Evolutionary conservation across 2,888 invertebrate genomes (phyloP), one percentile per base, ranked within the genome.

Genomic region (Thera britannica): DNA sequence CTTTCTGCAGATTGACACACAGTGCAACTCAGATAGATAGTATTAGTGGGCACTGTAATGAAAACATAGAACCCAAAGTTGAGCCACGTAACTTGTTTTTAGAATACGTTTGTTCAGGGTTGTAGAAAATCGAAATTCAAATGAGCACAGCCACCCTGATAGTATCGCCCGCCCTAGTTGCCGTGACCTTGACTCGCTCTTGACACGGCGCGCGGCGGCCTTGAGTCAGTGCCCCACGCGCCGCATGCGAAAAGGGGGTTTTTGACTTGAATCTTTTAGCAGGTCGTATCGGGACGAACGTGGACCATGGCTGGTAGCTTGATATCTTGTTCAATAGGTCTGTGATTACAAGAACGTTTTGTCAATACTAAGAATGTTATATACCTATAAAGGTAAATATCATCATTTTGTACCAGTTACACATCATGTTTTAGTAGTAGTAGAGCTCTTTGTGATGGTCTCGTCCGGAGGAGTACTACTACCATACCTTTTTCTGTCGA

Each of bases 151-250:
- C 64, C 52, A 57, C 61, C 60, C 64, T 68, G 64, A 68, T 65
- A 52, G 64, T 68, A 73, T 71, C 71, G 68, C 61, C 48, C 54
- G 58, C 65, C 70, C 60, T 64, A 62, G 62, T 72, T 60, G 59
- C 12, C 62, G 3, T 44, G 68, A 63, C 73, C 72, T 70, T 70
- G 72, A 67, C 74, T 69, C 49, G 72, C 57, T 65, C 74, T 74
- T 74, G 74, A 72, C 70, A 65, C 70, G 3, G 23, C 23, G 0
- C 23, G 23, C 0, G 23, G 41, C 34, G 66, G 48, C 71, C 73
- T 71, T 71, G 68, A 59, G 65, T 34, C 51, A 34, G 58, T 23
- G 59, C 59, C 57, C 60, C 64, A 61, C 61, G 64, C 64, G 61
- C 23, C 23, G 48, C n/a, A 54, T 54, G 60, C 58, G 36, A 66